phyloP scores from a whole-genome alignment of 2,797 vertebrate genomes.

The Bryconaethiops microstoma region DNA sequence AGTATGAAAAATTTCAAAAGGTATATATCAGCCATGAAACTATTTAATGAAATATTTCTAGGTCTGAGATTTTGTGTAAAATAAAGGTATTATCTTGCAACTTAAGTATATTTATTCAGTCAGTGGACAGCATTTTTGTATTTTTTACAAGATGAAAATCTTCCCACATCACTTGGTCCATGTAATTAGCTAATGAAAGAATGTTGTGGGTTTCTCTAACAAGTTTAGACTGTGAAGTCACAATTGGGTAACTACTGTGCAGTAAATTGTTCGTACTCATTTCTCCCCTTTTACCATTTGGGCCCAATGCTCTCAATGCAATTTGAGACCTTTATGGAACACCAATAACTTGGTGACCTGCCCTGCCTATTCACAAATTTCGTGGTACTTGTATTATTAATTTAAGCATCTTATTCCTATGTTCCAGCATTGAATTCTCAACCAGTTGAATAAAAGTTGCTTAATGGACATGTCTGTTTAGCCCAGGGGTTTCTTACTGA shows the following conservation, averaged over 20 bases:
- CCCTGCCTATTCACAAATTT: constrained; percentile 55
- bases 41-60: constrained; percentile 93
- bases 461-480: constrained; percentile 70
- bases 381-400: constrained; percentile 64
- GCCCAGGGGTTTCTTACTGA: constrained; percentile 78
- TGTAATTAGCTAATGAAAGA: constrained; percentile 49
- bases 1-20: constrained; percentile 85
- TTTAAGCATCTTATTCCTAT: constrained; percentile 54
- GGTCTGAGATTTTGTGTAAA: constrained; percentile 91
- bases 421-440: constrained; percentile 53
- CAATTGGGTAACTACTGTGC: constrained; percentile 63
- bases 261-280: constrained; percentile 53
- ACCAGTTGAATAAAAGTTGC: constrained; percentile 68
- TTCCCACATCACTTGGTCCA: constrained; percentile 56
- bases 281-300: constrained; percentile 44
- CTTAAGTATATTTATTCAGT: constrained; percentile 97
- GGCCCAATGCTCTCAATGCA: constrained; percentile 44
- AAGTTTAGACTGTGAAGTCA: constrained; percentile 60
- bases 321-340: constrained; percentile 42
- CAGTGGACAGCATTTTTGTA: constrained; percentile 87
- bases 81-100: constrained; percentile 92
- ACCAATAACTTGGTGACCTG: constrained; percentile 55
- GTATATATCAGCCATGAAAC: constrained; percentile 88
- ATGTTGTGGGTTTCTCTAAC: constrained; percentile 54
- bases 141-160: constrained; percentile 88